Conservation (phyloP, 2,113 vertebrate species). For the Dendrocopos noguchii region DNA sequence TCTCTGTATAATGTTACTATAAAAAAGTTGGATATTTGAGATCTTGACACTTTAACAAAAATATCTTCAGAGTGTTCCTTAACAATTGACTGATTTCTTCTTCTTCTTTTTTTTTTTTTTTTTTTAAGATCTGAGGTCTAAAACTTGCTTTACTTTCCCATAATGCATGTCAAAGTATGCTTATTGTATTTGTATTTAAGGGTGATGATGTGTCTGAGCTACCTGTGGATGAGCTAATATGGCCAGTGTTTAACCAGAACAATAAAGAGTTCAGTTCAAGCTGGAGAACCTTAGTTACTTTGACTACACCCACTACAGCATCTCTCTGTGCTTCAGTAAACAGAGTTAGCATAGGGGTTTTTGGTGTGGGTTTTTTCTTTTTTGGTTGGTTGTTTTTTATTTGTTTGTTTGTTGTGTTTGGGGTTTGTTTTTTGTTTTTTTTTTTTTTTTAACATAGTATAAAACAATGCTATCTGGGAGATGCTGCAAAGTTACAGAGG, state of each 20-base stretch:
- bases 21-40: not conserved
- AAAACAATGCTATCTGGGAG: not conserved
- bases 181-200: not conserved
- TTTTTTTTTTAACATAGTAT: not conserved
- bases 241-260: not conserved
- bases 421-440: too few species aligned
- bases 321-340: not conserved
- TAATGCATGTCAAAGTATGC: not conserved
- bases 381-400: not conserved
- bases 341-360: not conserved
- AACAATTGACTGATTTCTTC: not conserved
- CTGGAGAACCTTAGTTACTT: not conserved
- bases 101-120: too few species aligned
- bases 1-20: not conserved
- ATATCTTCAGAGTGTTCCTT: not conserved
- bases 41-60: not conserved
- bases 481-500: not conserved
- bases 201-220: not conserved
- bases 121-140: not conserved
- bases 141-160: not conserved
- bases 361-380: too few species aligned
- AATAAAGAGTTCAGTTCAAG: not conserved
- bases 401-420: too few species aligned
- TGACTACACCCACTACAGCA: not conserved
- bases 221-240: not conserved